phyloP scores from a whole-genome alignment of 2,888 invertebrate genomes.

The Adela reaumurella region DNA sequence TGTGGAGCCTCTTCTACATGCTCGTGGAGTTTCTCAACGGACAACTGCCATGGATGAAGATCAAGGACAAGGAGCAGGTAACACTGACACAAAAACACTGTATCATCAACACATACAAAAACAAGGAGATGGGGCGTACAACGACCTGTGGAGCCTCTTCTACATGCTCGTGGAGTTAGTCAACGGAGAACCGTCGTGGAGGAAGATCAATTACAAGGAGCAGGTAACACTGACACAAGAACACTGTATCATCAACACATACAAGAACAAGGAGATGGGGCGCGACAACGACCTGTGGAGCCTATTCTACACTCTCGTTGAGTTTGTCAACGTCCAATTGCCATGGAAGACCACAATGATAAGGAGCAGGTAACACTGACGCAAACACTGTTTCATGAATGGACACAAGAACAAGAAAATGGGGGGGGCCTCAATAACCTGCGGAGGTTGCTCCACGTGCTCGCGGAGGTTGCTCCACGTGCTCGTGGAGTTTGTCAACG shows the following conservation, averaged over 20 bases:
- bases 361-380: slow-evolving; percentile 75
- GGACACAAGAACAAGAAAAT: slow-evolving; percentile 99
- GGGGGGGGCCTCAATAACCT: slow-evolving; percentile 98
- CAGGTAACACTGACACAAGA: slow-evolving; percentile 61
- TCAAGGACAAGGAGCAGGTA: slow-evolving; percentile 96
- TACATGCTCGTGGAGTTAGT: slow-evolving; percentile 99
- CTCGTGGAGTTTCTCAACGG: slow-evolving; percentile 98
- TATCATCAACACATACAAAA: slow-evolving; percentile 98
- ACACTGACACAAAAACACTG: too few relatives aligned
- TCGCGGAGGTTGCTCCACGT: too few relatives aligned
- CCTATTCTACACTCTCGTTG: slow-evolving; percentile 98
- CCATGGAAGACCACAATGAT: slow-evolving; percentile 98
- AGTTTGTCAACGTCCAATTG: slow-evolving; percentile 96
- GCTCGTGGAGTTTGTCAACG: slow-evolving; percentile 98
- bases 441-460: slow-evolving; percentile 99
- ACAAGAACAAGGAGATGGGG: slow-evolving; percentile 99
- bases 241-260: slow-evolving; percentile 97
- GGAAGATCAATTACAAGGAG: slow-evolving; percentile 98
- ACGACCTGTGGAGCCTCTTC: slow-evolving; percentile 98
- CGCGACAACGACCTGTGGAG: slow-evolving; percentile 99
- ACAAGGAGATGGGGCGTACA: slow-evolving; percentile 99
- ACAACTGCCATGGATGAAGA: slow-evolving; percentile 96
- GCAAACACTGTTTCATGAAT: too few relatives aligned
- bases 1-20: slow-evolving; percentile 99
- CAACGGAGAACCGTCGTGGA: slow-evolving; percentile 96